These are phyloP conservation scores for Leptura quadrifasciata DNA, from an alignment of 2,888 invertebrate species.

Conservation along the genomic window DNA sequence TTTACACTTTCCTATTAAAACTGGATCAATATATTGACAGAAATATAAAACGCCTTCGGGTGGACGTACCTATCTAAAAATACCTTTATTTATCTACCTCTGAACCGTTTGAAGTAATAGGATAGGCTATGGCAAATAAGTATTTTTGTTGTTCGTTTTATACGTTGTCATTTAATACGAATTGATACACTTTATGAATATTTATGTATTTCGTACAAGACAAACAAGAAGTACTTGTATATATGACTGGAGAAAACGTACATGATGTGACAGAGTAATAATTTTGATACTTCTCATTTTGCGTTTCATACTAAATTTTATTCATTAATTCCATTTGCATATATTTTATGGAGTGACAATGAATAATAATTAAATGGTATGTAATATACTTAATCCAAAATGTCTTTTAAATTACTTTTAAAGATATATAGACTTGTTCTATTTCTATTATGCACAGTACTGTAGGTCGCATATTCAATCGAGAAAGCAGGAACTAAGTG, in stretches of 20 bases:
- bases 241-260: background rate
- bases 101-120: background rate
- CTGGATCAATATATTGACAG: background rate
- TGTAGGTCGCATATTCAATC: no score
- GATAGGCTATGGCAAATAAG: background rate
- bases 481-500: no score
- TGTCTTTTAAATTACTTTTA: no score
- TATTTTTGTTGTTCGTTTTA: background rate
- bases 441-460: no score
- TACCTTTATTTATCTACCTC: background rate
- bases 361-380: background rate
- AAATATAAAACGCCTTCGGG: background rate
- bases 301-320: background rate
- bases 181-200: background rate
- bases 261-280: constrained; percentile 20
- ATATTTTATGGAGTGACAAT: background rate
- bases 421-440: no score
- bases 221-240: constrained; percentile 9
- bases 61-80: background rate
- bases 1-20: background rate
- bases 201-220: background rate
- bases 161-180: background rate
- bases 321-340: background rate
- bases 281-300: constrained; percentile 9
- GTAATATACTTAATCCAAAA: background rate